Base-by-base conservation (phyloP, 2,797 vertebrate species). In the Chrysocyon brachyurus region DNA sequence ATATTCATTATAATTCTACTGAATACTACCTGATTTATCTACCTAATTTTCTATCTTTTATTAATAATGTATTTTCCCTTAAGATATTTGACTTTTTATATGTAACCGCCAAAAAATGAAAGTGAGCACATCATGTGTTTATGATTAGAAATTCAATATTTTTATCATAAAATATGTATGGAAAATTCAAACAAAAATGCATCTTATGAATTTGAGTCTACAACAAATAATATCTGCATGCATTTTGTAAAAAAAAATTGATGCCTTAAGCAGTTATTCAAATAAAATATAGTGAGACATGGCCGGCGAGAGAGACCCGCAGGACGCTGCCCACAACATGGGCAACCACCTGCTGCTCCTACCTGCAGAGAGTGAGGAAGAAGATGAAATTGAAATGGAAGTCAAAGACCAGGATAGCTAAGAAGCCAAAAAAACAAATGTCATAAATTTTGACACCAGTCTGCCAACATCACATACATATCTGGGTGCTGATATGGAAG, bases 381-480 rank as follows among this genome's bases (percentile, higher is more conserved):
- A 99, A 78, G 99, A 99, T 46, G 99, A 99, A 46, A 99, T 99
- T 96, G 99, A 99, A 86, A 99, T 99, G 99, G 99, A 99, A 98
- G 99, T 99, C 56, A 99, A 99, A 98, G 99, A 99, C 97, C 99
- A 99, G 90, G 99, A 99, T 31, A 98, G 98, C 91, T 99, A 99
- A 97, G 99, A 99, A 21, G 98, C 98, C 89, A 99, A 99, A 96
- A 99, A 99, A 89, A 99, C 99, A 73, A 99, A 98, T 73, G 97
- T 99, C 97, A 99, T 99, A 97, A 99, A 99, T 96, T 99, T 99
- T 98, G 99, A 99, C 98, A 99, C 99, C 82, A 99, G 99, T 97
- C 99, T 99, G 92, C 99, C 99, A 57, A 99, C 99, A 0, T 99
- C 99, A 77, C 99, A 99, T n/a, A 91, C 99, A 97, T 99, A 99